phyloP scores from a whole-genome alignment of 2,797 vertebrate species.

The Pipistrellus kuhlii region DNA sequence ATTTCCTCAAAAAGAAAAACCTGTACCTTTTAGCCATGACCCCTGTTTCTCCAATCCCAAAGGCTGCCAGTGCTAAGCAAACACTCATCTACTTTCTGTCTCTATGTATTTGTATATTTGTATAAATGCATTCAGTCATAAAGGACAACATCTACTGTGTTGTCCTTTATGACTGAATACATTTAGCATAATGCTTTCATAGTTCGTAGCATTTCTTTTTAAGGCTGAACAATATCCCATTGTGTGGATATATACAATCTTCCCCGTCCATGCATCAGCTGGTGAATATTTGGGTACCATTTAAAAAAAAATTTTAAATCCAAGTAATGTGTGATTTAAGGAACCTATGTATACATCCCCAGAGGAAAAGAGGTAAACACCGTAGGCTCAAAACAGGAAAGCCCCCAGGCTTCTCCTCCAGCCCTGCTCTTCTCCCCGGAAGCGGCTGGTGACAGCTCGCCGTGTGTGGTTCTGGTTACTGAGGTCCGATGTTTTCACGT shows the following conservation, averaged over 20 bases:
- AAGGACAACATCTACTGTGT: not conserved
- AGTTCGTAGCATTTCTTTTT: not conserved
- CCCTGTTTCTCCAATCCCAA: not conserved
- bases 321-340: not conserved
- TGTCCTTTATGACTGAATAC: not conserved
- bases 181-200: not conserved
- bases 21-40: not conserved
- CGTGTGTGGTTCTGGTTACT: not conserved
- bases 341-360: not conserved
- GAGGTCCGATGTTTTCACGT: not conserved
- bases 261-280: not conserved
- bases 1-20: not conserved
- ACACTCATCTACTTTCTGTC: not conserved
- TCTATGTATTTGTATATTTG: not conserved
- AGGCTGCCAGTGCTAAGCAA: not conserved
- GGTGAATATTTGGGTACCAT: not conserved
- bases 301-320: conserved; percentile 29
- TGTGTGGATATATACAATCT: not conserved
- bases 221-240: not conserved
- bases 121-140: not conserved
- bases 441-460: not conserved
- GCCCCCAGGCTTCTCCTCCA: not conserved
- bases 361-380: not conserved
- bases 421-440: not conserved
- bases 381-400: not conserved